These are phyloP conservation scores for Montipora capricornis DNA, from an alignment of 64 coral and sea anemone genomes.

Conservation along the genomic window DNA sequence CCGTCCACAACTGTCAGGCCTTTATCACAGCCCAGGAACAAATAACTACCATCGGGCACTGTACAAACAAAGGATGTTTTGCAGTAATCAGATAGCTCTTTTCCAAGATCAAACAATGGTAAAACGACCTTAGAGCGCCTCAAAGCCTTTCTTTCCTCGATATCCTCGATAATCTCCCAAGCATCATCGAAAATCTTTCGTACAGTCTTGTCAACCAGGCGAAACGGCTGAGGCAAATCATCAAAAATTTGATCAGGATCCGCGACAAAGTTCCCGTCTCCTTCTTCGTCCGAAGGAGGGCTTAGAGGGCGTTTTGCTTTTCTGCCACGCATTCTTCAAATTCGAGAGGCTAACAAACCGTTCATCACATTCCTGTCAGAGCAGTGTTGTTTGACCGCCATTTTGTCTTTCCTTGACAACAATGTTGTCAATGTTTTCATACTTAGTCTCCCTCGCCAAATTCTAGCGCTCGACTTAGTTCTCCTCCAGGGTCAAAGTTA, in stretches of 20 bases:
- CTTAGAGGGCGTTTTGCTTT: slow-evolving; percentile 61
- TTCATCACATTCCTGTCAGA: background rate
- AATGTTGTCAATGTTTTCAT: too few relatives aligned
- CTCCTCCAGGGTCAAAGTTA: too few relatives aligned
- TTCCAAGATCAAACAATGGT: slow-evolving; percentile 81
- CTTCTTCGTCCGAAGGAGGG: slow-evolving; percentile 76
- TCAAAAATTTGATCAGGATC: slow-evolving; percentile 94
- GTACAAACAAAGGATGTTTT: slow-evolving; percentile 58
- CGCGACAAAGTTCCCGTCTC: slow-evolving; percentile 66
- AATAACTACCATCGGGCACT: slow-evolving; percentile 42
- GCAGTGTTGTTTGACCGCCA: slow-evolving; percentile 89
- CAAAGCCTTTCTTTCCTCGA: slow-evolving; percentile 67
- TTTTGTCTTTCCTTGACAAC: slow-evolving; percentile 88
- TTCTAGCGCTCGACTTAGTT: too few relatives aligned
- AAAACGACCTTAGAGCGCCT: slow-evolving; percentile 77
- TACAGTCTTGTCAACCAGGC: slow-evolving; percentile 84
- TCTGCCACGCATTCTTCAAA: slow-evolving; percentile 67
- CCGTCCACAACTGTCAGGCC: slow-evolving; percentile 71
- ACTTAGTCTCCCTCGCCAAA: too few relatives aligned
- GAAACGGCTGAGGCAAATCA: slow-evolving; percentile 83
- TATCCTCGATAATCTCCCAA: slow-evolving; percentile 88
- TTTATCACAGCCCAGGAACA: slow-evolving; percentile 59
- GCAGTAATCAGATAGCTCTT: slow-evolving; percentile 51
- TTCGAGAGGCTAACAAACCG: background rate
- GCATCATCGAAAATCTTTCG: slow-evolving; percentile 80